Conservation (phyloP, 2,797 vertebrate genomes). For the Leptatherina wallacei region DNA sequence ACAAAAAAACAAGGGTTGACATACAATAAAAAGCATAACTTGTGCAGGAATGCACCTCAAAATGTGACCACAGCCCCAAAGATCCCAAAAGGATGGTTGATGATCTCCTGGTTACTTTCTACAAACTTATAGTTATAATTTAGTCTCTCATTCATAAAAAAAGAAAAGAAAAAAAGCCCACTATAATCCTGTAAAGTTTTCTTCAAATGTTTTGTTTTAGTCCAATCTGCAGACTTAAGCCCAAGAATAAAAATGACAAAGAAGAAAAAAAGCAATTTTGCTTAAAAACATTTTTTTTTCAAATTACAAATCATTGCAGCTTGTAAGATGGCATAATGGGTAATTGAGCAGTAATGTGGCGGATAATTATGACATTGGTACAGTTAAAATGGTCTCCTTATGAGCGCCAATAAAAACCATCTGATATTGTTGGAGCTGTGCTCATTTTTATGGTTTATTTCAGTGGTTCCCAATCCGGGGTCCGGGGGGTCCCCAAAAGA, state of each 20-base stretch:
- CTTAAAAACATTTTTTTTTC: not conserved
- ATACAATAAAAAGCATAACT: not conserved
- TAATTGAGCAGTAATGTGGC: conserved; percentile 11
- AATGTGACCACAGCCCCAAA: not conserved
- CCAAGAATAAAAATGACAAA: not conserved
- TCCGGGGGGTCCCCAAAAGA: too few relatives aligned
- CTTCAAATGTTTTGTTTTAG: not conserved
- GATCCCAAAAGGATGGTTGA: too few relatives aligned
- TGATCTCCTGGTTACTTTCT: not conserved
- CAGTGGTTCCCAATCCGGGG: too few relatives aligned
- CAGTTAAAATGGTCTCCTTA: conserved; percentile 16
- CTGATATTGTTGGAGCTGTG: conserved; percentile 15
- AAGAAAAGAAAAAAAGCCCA: not conserved
- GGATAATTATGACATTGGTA: conserved; percentile 11
- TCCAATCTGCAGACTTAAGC: not conserved
- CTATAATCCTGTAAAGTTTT: not conserved
- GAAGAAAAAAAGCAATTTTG: not conserved
- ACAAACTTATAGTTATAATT: not conserved
- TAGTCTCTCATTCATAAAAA: not conserved
- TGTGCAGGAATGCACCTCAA: not conserved
- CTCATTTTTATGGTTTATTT: not conserved
- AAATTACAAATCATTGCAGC: conserved; percentile 19
- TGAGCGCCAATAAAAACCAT: conserved; percentile 27
- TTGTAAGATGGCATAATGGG: conserved; percentile 9
- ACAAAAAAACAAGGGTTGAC: not conserved